Conservation (phyloP, 2,888 invertebrate genomes). For the Ctenicera cuprea region DNA sequence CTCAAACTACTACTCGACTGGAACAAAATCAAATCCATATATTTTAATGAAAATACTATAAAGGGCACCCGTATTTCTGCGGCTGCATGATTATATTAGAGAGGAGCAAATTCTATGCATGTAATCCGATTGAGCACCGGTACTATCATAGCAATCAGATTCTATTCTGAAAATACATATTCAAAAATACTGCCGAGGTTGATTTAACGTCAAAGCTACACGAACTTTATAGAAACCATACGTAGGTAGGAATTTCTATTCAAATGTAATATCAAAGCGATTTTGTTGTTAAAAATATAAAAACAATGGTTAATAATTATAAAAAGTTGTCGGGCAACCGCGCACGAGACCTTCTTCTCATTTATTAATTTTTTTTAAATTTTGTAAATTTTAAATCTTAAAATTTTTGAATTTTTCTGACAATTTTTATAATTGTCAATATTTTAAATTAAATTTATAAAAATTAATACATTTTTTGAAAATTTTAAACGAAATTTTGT, state of each 20-base stretch:
- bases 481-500: no score
- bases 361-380: no score
- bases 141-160: slow-evolving; percentile 43
- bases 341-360: no score
- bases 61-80: neutral
- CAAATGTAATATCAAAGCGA: slow-evolving; percentile 5
- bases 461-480: no score
- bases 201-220: slow-evolving; percentile 41
- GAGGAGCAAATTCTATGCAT: slow-evolving; percentile 25
- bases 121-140: slow-evolving; percentile 32
- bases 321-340: no score
- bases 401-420: no score
- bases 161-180: slow-evolving; percentile 42
- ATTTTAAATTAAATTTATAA: no score
- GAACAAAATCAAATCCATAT: no score
- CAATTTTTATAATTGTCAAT: no score
- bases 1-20: no score
- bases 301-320: neutral
- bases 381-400: no score
- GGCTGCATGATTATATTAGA: neutral
- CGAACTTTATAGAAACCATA: slow-evolving; percentile 12
- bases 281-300: slow-evolving; percentile 3
- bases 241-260: slow-evolving; percentile 17
- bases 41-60: neutral
- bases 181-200: slow-evolving; percentile 35